Evolutionary conservation across 64 coral and sea anemone species (phyloP).

Genomic region (Stichodactyla mertensii): DNA sequence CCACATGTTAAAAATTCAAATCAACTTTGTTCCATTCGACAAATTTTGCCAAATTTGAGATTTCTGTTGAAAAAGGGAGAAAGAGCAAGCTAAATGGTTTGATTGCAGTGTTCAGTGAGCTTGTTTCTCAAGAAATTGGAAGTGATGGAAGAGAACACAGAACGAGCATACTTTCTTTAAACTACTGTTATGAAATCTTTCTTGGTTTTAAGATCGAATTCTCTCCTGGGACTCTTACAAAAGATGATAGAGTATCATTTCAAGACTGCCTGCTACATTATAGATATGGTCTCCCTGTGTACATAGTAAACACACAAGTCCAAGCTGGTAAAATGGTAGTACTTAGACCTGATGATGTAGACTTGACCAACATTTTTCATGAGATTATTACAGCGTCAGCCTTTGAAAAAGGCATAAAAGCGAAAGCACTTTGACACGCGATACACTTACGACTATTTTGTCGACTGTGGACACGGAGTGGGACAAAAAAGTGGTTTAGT

Average conservation of each 20-base stretch:
- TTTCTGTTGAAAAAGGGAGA: background rate
- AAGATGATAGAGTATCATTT: slow-evolving; percentile 15
- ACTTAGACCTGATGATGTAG: background rate
- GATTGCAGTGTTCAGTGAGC: background rate
- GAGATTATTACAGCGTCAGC: background rate
- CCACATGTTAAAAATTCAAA: background rate
- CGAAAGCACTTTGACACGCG: background rate
- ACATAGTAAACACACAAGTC: slow-evolving; percentile 8
- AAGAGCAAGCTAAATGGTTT: background rate
- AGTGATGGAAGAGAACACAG: background rate
- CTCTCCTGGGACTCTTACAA: background rate
- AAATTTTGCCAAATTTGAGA: background rate
- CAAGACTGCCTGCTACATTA: slow-evolving; percentile 4
- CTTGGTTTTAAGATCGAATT: background rate
- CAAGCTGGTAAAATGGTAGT: background rate
- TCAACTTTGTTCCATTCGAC: background rate
- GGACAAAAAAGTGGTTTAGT: background rate
- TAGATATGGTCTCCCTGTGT: background rate
- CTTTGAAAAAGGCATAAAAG: background rate
- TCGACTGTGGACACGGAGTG: slow-evolving; percentile 16
- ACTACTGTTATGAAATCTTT: background rate
- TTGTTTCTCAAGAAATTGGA: background rate
- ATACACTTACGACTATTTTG: slow-evolving; percentile 4
- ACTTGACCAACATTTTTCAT: background rate
- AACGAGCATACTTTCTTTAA: background rate